Conservation (phyloP, 1,140 invertebrate genomes). For the Hermetia illucens region DNA sequence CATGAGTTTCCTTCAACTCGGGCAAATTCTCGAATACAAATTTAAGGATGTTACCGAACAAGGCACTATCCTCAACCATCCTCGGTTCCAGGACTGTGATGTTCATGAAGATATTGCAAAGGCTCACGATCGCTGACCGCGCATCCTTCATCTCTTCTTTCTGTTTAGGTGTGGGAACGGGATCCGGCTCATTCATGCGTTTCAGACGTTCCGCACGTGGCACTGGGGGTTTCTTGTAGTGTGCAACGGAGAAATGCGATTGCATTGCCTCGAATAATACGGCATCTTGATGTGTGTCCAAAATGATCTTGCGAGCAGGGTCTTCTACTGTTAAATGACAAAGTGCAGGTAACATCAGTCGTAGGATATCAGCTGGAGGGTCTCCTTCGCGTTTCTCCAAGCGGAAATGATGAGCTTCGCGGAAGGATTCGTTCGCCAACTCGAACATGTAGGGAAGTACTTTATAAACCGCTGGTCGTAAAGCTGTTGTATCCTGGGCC, state of each 20-base stretch:
- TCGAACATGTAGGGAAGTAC: constrained; percentile 64
- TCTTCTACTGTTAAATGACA: constrained; percentile 87
- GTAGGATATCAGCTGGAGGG: constrained; percentile 53
- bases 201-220: constrained; percentile 62
- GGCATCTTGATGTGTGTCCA: constrained; percentile 66
- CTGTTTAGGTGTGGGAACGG: constrained; percentile 52
- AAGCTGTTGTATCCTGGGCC: constrained; percentile 80
- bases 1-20: constrained; percentile 63
- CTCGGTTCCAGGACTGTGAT: constrained; percentile 75
- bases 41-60: constrained; percentile 67
- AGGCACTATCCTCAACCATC: constrained; percentile 55
- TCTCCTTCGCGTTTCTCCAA: constrained; percentile 42
- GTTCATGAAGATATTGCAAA: constrained; percentile 88
- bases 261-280: constrained; percentile 62
- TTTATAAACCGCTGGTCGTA: constrained; percentile 66
- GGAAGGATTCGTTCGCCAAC: constrained; percentile 68
- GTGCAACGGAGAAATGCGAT: constrained; percentile 74
- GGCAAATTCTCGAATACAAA: constrained; percentile 80
- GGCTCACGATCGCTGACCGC: constrained; percentile 64
- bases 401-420: constrained; percentile 40
- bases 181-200: constrained; percentile 53
- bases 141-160: constrained; percentile 71
- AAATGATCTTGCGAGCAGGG: constrained; percentile 61
- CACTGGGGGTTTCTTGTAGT: constrained; percentile 68
- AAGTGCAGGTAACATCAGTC: constrained; percentile 69